These are phyloP conservation scores for Argynnis bischoffii DNA, from an alignment of 2,888 invertebrate genomes.

Conservation along the genomic window DNA sequence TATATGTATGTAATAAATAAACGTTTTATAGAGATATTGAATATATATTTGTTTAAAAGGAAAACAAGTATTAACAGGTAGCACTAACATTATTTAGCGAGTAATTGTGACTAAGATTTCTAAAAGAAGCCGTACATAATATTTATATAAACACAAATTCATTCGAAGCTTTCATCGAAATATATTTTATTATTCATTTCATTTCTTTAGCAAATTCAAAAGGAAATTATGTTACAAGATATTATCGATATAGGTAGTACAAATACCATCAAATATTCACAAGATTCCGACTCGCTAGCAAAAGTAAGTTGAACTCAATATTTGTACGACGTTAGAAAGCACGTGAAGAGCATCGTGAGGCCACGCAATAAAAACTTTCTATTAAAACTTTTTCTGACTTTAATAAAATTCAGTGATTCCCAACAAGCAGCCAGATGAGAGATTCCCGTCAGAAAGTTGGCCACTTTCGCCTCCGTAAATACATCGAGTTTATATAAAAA, in stretches of 20 bases:
- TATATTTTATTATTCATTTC: too few relatives aligned
- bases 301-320: slow-evolving; percentile 9
- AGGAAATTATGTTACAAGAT: too few relatives aligned
- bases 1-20: too few relatives aligned
- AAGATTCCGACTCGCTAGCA: slow-evolving; percentile 2
- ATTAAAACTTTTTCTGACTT: slow-evolving; percentile 24
- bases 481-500: slow-evolving; percentile 2
- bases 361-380: slow-evolving; percentile 9
- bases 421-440: slow-evolving; percentile 23
- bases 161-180: too few relatives aligned
- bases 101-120: too few relatives aligned
- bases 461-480: slow-evolving; percentile 17
- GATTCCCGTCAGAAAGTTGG: slow-evolving; percentile 19
- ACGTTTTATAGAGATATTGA: too few relatives aligned
- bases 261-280: slow-evolving; percentile 13
- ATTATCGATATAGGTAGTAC: not conserved
- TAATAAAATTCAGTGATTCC: slow-evolving; percentile 31
- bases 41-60: too few relatives aligned
- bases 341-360: slow-evolving; percentile 7
- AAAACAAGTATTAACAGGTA: too few relatives aligned
- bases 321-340: slow-evolving; percentile 11
- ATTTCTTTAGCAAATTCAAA: too few relatives aligned
- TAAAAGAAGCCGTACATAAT: too few relatives aligned
- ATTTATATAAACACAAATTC: too few relatives aligned
- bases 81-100: too few relatives aligned